Percentiles rank a stretch among this genome's conserved stretches.
phyloP scores from a whole-genome alignment of 2,113 vertebrate genomes.

The Megalops atlanticus region DNA sequence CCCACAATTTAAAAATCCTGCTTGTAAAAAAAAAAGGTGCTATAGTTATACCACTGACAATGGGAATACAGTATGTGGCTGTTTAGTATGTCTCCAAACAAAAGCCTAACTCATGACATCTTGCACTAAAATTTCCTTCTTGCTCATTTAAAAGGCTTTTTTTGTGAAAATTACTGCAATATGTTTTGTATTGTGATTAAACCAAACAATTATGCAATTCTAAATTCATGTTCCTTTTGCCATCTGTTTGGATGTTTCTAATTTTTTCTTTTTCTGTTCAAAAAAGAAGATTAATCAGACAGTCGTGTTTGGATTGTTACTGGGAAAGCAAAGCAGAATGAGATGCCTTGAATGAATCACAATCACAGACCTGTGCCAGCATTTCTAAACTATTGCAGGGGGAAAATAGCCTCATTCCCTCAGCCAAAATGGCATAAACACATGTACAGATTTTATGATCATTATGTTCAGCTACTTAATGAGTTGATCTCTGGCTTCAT shows the following conservation, averaged over 20 bases:
- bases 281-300: constrained; percentile 50
- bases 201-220: constrained; percentile 54
- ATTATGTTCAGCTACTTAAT: constrained; percentile 59
- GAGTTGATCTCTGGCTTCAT: constrained; percentile 56
- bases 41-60: neutral
- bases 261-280: constrained; percentile 32
- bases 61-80: constrained; percentile 4
- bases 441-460: constrained; percentile 58
- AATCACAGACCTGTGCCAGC: constrained; percentile 49
- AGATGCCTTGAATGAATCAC: constrained; percentile 40
- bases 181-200: constrained; percentile 66
- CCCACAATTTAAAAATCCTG: too few relatives aligned
- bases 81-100: constrained; percentile 12
- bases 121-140: neutral
- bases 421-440: constrained; percentile 51
- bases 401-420: constrained; percentile 33
- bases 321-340: constrained; percentile 41
- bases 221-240: constrained; percentile 42
- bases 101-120: neutral
- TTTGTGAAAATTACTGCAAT: constrained; percentile 61
- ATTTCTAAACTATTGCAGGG: constrained; percentile 35
- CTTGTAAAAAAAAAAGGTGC: too few relatives aligned
- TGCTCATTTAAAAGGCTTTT: constrained; percentile 25
- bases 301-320: constrained; percentile 47
- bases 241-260: constrained; percentile 56